Conservation (phyloP, 2,888 invertebrate genomes). For the Ophion ventricosus region DNA sequence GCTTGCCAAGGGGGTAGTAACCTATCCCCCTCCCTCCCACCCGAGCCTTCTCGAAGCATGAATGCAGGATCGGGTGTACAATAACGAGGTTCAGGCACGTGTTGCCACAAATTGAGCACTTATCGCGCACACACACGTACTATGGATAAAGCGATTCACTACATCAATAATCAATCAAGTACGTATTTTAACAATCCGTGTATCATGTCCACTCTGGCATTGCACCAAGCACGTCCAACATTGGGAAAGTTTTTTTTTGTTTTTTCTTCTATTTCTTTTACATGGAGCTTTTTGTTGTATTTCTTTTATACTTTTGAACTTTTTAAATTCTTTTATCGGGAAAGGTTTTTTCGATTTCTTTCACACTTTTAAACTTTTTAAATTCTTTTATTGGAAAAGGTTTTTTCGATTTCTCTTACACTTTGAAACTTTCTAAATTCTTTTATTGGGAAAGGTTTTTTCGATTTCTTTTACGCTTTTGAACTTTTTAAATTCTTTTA, state of each 20-base stretch:
- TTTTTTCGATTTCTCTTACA: too few relatives aligned
- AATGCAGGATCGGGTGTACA: slow-evolving; percentile 49
- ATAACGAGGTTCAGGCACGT: slow-evolving; percentile 45
- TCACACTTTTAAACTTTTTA: too few relatives aligned
- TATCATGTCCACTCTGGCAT: background rate
- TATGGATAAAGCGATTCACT: background rate
- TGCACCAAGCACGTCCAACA: background rate
- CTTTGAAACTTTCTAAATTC: too few relatives aligned
- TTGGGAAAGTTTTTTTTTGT: background rate
- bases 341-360: too few relatives aligned
- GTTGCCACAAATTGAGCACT: slow-evolving; percentile 51
- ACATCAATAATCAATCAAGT: slow-evolving; percentile 11
- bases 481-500: too few relatives aligned
- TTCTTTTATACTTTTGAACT: too few relatives aligned
- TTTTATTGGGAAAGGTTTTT: too few relatives aligned
- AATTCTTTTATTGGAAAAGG: too few relatives aligned
- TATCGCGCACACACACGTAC: slow-evolving; percentile 4
- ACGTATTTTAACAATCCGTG: slow-evolving; percentile 12
- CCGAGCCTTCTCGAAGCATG: slow-evolving; percentile 23
- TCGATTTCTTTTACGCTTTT: too few relatives aligned
- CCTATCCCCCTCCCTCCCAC: too few relatives aligned
- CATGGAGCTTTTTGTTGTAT: background rate
- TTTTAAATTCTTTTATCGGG: too few relatives aligned
- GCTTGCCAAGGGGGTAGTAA: slow-evolving; percentile 21
- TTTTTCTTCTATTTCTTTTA: slow-evolving; percentile 27